Percentiles rank a stretch among this genome's conserved stretches.
Conservation (phyloP, 2,797 vertebrate species). For the Parauchenoglanis ngamensis region DNA sequence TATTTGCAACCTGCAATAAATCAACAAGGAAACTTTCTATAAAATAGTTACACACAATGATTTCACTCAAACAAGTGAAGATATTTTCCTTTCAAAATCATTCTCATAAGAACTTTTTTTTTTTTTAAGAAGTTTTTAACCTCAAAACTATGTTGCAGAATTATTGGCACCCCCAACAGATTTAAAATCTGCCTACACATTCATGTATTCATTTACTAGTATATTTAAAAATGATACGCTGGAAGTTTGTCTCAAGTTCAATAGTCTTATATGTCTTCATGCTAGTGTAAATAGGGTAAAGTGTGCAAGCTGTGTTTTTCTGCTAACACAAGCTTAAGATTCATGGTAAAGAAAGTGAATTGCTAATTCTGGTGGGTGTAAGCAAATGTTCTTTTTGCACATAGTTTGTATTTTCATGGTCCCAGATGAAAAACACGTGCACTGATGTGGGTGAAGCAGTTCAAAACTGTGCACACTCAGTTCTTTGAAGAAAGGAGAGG, state of each 20-base stretch:
- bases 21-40: background rate
- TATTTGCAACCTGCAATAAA: background rate
- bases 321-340: background rate
- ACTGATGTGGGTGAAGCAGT: background rate
- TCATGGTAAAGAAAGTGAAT: background rate
- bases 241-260: background rate
- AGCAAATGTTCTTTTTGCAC: background rate
- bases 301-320: background rate
- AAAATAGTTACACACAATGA: background rate
- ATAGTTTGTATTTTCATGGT: background rate
- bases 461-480: background rate
- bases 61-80: background rate
- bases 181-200: background rate
- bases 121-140: background rate
- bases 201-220: background rate
- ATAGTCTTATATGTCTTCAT: background rate
- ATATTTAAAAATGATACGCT: background rate
- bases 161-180: background rate
- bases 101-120: background rate
- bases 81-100: background rate
- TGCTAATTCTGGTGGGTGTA: slow-evolving; percentile 3
- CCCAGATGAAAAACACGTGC: background rate
- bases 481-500: background rate
- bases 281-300: background rate
- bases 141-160: background rate